These are phyloP conservation scores for Onychomys arenicola DNA, from an alignment of 2,797 vertebrate species.

Conservation along the genomic window DNA sequence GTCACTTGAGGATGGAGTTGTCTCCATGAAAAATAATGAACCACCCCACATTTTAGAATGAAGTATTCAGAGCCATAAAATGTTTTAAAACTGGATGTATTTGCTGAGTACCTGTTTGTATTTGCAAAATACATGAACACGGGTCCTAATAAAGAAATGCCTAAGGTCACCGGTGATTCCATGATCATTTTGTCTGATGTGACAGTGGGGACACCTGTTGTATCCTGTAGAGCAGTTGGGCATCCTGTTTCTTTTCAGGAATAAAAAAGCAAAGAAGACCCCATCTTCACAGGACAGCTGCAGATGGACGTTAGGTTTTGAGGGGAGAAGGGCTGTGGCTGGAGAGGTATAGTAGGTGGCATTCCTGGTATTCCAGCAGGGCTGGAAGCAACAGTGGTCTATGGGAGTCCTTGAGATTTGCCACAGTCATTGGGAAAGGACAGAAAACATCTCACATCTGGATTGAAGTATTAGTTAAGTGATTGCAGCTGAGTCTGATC, in stretches of 20 bases:
- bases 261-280: background rate
- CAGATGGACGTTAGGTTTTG: background rate
- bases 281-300: background rate
- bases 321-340: background rate
- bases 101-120: background rate
- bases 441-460: background rate
- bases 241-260: background rate
- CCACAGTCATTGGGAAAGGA: background rate
- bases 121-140: background rate
- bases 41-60: background rate
- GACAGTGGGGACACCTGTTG: background rate
- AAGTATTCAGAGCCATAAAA: background rate
- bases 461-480: background rate
- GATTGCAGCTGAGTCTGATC: background rate
- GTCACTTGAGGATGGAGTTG: background rate
- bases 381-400: background rate
- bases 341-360: background rate
- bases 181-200: background rate
- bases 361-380: background rate
- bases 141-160: slow-evolving; percentile 50
- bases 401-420: background rate
- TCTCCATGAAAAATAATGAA: background rate
- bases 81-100: background rate
- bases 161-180: background rate
- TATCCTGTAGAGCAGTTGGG: background rate